A percentile compares a stretch with the other conserved stretches of the same genome.
Evolutionary conservation across 2,888 invertebrate species (phyloP).

Genomic region (Anagyrus pseudococci): DNA sequence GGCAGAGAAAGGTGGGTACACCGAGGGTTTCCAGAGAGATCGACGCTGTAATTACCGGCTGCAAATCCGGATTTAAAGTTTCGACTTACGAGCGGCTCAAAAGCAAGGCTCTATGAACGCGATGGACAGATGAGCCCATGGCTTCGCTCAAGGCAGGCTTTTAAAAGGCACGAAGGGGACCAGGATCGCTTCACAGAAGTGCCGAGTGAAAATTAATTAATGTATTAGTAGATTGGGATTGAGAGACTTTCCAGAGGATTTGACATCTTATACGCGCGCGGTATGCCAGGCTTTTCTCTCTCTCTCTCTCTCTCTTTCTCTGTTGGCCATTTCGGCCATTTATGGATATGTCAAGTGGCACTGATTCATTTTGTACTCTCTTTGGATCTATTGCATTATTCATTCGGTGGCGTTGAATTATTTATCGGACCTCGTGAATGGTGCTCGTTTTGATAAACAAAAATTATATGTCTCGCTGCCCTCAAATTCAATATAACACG

Average conservation of each 20-base stretch:
- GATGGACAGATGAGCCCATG: neutral
- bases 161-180: neutral
- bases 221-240: constrained; percentile 13
- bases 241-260: neutral
- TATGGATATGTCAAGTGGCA: too few relatives aligned
- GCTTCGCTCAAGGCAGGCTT: neutral
- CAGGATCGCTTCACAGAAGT: neutral
- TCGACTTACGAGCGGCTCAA: constrained; percentile 21
- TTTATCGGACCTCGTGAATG: too few relatives aligned
- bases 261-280: constrained; percentile 1
- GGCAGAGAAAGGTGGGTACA: neutral
- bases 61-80: constrained; percentile 37
- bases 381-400: too few relatives aligned
- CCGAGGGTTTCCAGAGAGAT: constrained; percentile 12
- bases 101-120: constrained; percentile 24
- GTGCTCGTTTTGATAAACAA: too few relatives aligned
- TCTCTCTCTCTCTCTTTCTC: too few relatives aligned
- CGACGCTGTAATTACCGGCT: constrained; percentile 32
- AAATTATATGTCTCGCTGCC: too few relatives aligned
- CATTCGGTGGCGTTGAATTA: too few relatives aligned
- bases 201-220: constrained; percentile 15
- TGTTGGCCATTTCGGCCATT: too few relatives aligned
- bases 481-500: too few relatives aligned
- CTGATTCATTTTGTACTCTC: too few relatives aligned
- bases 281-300: too few relatives aligned